Evolutionary conservation across 1,140 invertebrate genomes (phyloP), one percentile per base, ranked within the genome.

Genomic region (Pseudomyrmex gracilis): DNA sequence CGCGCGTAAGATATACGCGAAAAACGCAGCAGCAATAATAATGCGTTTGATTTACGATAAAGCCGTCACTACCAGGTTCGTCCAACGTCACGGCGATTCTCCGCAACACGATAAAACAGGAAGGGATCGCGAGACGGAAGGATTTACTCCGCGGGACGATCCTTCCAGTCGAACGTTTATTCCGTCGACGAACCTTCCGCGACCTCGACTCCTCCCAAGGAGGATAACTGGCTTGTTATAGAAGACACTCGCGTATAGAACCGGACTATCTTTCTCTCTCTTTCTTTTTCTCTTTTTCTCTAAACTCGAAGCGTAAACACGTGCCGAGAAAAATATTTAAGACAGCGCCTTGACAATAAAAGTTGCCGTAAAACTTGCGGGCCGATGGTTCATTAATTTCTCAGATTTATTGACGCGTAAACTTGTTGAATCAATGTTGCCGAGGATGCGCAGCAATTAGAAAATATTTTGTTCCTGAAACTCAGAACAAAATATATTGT

Each of bases 21-120:
- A 34, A 34, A 34, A 84, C 51, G 51, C 17, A 43, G 45, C 43
- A 55, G 71, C 61, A 85, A 90, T 89, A 91, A 91, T 89, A 91
- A 92, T 86, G 82, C 85, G 70, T 78, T 84, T 92, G 90, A 92
- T 92, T 92, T 92, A 91, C 87, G 87, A 88, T 88, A 86, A 84
- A 91, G 68, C 70, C 24, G 74, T 82, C 60, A 51, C 78, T 61
- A 64, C 55, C 49, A 74, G 51, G 64, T 87, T 55, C 67, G 51
- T 77, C 55, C 55, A 64, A 53, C 57, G 57, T 57, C 20, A 57
- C 43, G 66, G n/a, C 43, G 58, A 64, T 87, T 58, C 70, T 20
- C 22, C 47, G 61, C 78, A 57, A 55, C 82, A 17, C 78, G 87
- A 90, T 89, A 90, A 90, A 86, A 24, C 80, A 80, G 51, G 53